A percentile compares a stretch with the other conserved stretches of the same genome.
phyloP scores from a whole-genome alignment of 2,888 invertebrate species.

The Caenorhabditis sp. region DNA sequence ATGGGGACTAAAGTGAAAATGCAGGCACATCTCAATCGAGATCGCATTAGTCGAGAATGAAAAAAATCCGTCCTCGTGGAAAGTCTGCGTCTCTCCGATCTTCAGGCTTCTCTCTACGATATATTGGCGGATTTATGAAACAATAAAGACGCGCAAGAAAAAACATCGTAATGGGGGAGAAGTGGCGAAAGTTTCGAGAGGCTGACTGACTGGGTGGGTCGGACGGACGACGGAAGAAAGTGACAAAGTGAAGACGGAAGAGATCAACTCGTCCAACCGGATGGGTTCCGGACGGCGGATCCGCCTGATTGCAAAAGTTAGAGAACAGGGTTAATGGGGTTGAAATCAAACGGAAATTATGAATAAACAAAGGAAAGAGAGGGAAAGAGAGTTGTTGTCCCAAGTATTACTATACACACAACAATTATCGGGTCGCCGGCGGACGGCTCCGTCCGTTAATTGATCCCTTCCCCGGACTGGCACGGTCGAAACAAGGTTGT shows the following conservation, averaged over 20 bases:
- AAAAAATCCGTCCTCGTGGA: slow-evolving; percentile 10
- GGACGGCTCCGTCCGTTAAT: slow-evolving; percentile 36
- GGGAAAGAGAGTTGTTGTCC: neutral
- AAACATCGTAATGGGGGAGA: slow-evolving; percentile 21
- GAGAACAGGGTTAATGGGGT: slow-evolving; percentile 35
- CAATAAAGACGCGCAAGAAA: slow-evolving; percentile 29
- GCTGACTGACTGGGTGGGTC: too few species aligned
- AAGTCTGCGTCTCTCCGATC: slow-evolving; percentile 16
- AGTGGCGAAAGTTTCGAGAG: slow-evolving; percentile 21
- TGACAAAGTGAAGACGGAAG: slow-evolving; percentile 27
- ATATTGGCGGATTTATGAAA: slow-evolving; percentile 51
- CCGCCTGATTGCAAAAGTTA: slow-evolving; percentile 6
- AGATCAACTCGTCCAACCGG: slow-evolving; percentile 20
- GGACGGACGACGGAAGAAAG: slow-evolving; percentile 31
- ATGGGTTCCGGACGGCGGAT: neutral
- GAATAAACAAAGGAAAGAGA: slow-evolving; percentile 17
- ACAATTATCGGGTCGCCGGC: slow-evolving; percentile 17
- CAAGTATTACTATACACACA: slow-evolving; percentile 11
- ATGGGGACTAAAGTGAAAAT: slow-evolving; percentile 12
- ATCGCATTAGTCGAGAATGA: slow-evolving; percentile 27
- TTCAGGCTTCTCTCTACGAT: slow-evolving; percentile 10
- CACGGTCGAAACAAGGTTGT: slow-evolving; percentile 20
- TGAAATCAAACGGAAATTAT: slow-evolving; percentile 27
- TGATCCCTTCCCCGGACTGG: slow-evolving; percentile 38
- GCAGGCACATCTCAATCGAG: neutral